Conservation (phyloP, 2,113 vertebrate species). For the Camelus dromedarius region DNA sequence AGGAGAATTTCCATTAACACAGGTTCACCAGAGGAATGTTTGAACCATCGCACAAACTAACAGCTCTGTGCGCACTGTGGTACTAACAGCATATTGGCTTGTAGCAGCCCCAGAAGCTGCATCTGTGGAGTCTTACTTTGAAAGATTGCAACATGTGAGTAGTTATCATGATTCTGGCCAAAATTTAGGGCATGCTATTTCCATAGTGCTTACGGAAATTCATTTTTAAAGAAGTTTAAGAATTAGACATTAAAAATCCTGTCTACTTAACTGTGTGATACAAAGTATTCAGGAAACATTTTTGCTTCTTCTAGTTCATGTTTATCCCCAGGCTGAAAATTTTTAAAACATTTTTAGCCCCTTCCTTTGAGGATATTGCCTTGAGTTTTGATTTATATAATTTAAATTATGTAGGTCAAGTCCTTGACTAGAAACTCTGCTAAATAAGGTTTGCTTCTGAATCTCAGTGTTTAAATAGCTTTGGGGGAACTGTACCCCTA, state of each 20-base stretch:
- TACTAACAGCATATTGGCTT: neutral
- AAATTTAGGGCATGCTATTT: neutral
- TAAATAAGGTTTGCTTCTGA: conserved; percentile 64
- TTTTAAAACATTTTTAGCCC: conserved; percentile 50
- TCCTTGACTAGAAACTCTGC: conserved; percentile 63
- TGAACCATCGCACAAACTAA: neutral
- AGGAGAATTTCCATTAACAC: conserved; percentile 27
- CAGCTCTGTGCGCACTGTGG: accelerated
- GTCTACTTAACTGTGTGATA: neutral
- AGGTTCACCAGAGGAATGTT: neutral
- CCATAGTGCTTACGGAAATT: neutral
- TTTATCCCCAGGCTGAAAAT: conserved; percentile 23
- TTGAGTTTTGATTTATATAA: conserved; percentile 69
- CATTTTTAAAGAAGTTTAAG: conserved; percentile 28
- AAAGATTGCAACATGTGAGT: conserved; percentile 45
- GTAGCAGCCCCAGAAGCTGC: neutral
- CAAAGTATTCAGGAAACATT: conserved; percentile 67
- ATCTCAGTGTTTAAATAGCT: conserved; percentile 53
- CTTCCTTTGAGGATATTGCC: conserved; percentile 65
- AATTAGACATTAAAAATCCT: neutral
- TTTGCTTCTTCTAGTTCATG: neutral
- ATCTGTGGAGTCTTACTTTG: neutral
- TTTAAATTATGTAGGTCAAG: conserved; percentile 70
- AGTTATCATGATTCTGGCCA: neutral
- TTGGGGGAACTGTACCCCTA: conserved; percentile 52